phyloP scores from a whole-genome alignment of 2,113 vertebrate genomes.

The Lampris megalopsis region DNA sequence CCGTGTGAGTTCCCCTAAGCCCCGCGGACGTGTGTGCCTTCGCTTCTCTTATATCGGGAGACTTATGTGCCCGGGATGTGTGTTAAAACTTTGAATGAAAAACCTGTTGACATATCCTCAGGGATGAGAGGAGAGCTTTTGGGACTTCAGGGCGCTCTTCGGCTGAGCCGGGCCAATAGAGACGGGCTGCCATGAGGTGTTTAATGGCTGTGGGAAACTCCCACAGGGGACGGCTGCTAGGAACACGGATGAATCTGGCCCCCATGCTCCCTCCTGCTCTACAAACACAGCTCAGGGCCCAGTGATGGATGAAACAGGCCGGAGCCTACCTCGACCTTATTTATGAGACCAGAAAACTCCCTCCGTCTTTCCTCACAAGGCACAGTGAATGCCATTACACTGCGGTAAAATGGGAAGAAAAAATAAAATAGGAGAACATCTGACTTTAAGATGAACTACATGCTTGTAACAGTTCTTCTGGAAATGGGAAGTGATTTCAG shows the following conservation, averaged over 20 bases:
- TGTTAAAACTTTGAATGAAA: slow-evolving; percentile 74
- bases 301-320: slow-evolving; percentile 80
- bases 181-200: slow-evolving; percentile 76
- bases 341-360: slow-evolving; percentile 75
- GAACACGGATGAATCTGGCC: slow-evolving; percentile 70
- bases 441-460: slow-evolving; percentile 73
- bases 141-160: slow-evolving; percentile 49
- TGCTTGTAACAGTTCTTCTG: slow-evolving; percentile 61
- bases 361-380: slow-evolving; percentile 53
- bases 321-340: slow-evolving; percentile 64
- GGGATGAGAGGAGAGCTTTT: slow-evolving; percentile 39
- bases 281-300: slow-evolving; percentile 66
- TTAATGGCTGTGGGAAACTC: slow-evolving; percentile 75
- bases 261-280: slow-evolving; percentile 54
- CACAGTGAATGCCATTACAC: slow-evolving; percentile 64
- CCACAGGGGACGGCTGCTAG: slow-evolving; percentile 69
- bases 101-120: slow-evolving; percentile 71
- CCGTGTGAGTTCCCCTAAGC: slow-evolving; percentile 21
- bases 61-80: slow-evolving; percentile 62
- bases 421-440: slow-evolving; percentile 40
- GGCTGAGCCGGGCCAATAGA: slow-evolving; percentile 59
- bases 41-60: slow-evolving; percentile 58
- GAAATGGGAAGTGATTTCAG: slow-evolving; percentile 61
- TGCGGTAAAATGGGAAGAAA: not conserved
- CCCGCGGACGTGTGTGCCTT: slow-evolving; percentile 17